Base-by-base conservation (phyloP, 2,888 invertebrate species). In the Seira ritae region DNA sequence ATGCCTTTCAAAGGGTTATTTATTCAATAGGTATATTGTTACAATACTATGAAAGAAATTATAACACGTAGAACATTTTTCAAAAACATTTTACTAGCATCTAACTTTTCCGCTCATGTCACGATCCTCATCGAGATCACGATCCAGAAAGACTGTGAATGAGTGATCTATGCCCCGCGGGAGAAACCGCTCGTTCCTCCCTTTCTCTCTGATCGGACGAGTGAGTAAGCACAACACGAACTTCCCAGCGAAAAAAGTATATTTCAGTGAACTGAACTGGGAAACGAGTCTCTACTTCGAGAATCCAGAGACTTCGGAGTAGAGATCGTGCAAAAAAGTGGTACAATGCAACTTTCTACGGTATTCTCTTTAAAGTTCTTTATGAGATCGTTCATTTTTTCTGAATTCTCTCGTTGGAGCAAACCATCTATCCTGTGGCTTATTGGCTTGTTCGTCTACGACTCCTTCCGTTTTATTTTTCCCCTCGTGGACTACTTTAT, bases 361-460 rank as follows among this genome's bases (percentile, higher is more conserved):
- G 31, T 31, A 4, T 31, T 31, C 31, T 31, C 31, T 31, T 31
- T 31, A 31, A 31, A 31, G 31, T 31, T 31, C 8, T 31, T 8
- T 3, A 50, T 3, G 12, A 10, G 22, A 66, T 55, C 23, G 67
- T 75, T 67, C 67, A 78, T 62, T 71, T 78, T 67, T 12, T 12
- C 75, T 68, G 15, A 19, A 20, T 19, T 68, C 68, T 31, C 19
- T 68, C 68, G n/a, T 12, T 12, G 31, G 42, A 66, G 62, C 60
- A 73, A 72, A 31, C 31, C 62, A 65, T 74, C 31, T 31, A 70
- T 71, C 22, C 78, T 77, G 69, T 78, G 71, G 78, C 71, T 79
- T 72, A 71, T 78, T 66, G 71, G 46, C 67, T 72, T 72, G 80
- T 62, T 60, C 73, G 60, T 66, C 66, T 46, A 55, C 66, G 15